Evolutionary conservation across 30 jellyfish, hydroid and myxozoan species (phyloP), one percentile per base, ranked within the genome.

Genomic region (Aurelia aurita): DNA sequence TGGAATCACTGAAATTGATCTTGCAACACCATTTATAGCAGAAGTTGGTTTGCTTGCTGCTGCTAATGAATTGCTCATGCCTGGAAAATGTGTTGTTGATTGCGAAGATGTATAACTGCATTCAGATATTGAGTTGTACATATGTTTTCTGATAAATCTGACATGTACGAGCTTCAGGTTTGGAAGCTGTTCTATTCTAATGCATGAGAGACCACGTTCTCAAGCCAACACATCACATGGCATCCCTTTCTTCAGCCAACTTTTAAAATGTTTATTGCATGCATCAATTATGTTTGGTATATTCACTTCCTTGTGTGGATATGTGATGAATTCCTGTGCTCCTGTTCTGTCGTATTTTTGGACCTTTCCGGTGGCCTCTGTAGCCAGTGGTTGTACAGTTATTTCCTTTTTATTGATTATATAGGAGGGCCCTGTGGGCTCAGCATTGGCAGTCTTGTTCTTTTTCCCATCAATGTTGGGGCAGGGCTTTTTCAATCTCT

Each of bases 351-450:
- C 92, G 39, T 23, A 82, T 28, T 82, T 83, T 71, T 69, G 81
- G 22, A 89, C 93, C 32, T 83, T 83, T 43, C 80, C 93, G 7
- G 88, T n/a, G 6, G 93, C 64, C 69, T 54, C 88, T 21, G 84
- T 28, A 15, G 70, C 87, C 23, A 68, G 55, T 27, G 60, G 47
- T 55, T 83, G 93, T 11, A 83, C 89, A 13, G 74, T 79, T 25
- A 70, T 69, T 64, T 79, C 90, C 53, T 72, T 72, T 27, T 72
- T 39, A 34, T 26, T 72, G 85, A 72, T 47, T 8, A 72, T 20
- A 27, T 74, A 45, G 72, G 74, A 16, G 16, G 7, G 46, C 46
- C 46, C 46, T 34, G 46, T 10, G 46, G 46, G 46, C 46, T 34
- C 46, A 2, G 46, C 46, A 7, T 34, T 34, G 0, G 46, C 21